Evolutionary conservation across 2,888 invertebrate species (phyloP).

Genomic region (Chromoteleia sp.): DNA sequence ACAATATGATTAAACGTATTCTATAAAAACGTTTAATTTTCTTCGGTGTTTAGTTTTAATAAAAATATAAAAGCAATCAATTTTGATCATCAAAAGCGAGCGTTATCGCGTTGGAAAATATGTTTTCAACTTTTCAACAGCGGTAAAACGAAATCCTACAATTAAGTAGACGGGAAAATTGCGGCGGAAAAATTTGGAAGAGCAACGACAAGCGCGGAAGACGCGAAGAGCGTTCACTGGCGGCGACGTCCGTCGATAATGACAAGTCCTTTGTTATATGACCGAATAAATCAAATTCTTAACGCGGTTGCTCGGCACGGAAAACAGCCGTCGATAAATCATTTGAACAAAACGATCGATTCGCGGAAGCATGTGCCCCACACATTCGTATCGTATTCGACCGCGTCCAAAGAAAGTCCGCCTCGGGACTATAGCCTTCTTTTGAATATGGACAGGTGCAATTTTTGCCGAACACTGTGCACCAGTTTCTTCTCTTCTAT

Average conservation of each 20-base stretch:
- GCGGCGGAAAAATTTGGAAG: neutral
- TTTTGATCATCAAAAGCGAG: too few relatives aligned
- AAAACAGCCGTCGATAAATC: constrained; percentile 27
- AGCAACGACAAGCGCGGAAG: too few relatives aligned
- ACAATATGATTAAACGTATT: too few relatives aligned
- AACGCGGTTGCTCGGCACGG: constrained; percentile 17
- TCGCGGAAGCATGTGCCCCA: constrained; percentile 37
- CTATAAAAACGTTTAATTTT: too few relatives aligned
- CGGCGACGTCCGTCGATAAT: constrained; percentile 9
- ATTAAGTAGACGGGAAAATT: too few relatives aligned
- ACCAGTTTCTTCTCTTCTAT: constrained; percentile 60
- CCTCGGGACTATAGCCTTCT: constrained; percentile 55
- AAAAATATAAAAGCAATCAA: too few relatives aligned
- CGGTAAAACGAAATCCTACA: too few relatives aligned
- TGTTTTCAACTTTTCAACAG: too few relatives aligned
- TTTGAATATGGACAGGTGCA: constrained; percentile 65
- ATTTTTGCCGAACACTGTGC: constrained; percentile 61
- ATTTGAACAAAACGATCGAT: constrained; percentile 12
- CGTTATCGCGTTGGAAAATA: too few relatives aligned
- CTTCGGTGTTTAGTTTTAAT: too few relatives aligned
- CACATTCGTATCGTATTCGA: constrained; percentile 31
- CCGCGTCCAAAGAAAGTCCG: constrained; percentile 59
- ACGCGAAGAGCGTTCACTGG: too few relatives aligned
- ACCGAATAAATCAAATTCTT: constrained; percentile 28
- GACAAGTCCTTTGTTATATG: constrained; percentile 18